Percentiles rank a stretch among this genome's conserved stretches.
Conservation (phyloP, 2,113 vertebrate species). For the Brachyistius frenatus region DNA sequence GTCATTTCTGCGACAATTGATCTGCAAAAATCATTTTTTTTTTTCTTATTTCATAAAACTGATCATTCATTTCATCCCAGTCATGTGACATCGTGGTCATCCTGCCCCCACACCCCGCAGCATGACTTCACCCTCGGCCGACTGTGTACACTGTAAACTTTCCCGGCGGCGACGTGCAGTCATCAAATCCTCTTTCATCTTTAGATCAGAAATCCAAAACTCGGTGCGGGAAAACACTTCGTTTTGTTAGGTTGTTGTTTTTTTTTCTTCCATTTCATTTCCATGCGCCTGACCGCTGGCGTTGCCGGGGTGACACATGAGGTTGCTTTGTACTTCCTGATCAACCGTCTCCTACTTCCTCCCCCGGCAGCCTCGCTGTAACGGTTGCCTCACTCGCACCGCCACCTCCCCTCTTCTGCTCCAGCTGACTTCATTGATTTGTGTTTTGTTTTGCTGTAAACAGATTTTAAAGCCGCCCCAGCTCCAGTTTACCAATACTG, state of each 20-base stretch:
- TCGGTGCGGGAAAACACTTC: not conserved
- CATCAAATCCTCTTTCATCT: slow-evolving; percentile 11
- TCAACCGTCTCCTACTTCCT: slow-evolving; percentile 80
- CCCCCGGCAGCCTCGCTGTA: slow-evolving; percentile 36
- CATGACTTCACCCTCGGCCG: slow-evolving; percentile 2
- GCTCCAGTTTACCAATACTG: not conserved
- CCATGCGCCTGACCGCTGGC: slow-evolving; percentile 10
- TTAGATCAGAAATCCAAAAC: not conserved
- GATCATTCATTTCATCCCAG: slow-evolving; percentile 1
- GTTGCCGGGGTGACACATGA: slow-evolving; percentile 74
- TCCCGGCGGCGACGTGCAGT: not conserved
- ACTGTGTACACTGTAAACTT: not conserved
- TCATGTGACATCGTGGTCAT: not conserved
- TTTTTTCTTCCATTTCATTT: slow-evolving; percentile 23
- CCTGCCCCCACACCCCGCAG: not conserved
- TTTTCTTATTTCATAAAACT: too few species aligned
- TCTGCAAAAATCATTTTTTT: too few species aligned
- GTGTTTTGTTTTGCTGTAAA: slow-evolving; percentile 2
- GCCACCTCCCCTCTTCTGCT: slow-evolving; percentile 14
- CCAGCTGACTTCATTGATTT: slow-evolving; percentile 33
- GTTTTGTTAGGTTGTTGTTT: not conserved
- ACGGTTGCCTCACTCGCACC: slow-evolving; percentile 44
- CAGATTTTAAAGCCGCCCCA: slow-evolving; percentile 1
- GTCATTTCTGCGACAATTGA: too few species aligned
- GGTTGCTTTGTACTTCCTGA: slow-evolving; percentile 82